These are phyloP conservation scores for Sinocyclocheilus anophthalmus DNA, from an alignment of 2,113 vertebrate species.

Conservation along the genomic window DNA sequence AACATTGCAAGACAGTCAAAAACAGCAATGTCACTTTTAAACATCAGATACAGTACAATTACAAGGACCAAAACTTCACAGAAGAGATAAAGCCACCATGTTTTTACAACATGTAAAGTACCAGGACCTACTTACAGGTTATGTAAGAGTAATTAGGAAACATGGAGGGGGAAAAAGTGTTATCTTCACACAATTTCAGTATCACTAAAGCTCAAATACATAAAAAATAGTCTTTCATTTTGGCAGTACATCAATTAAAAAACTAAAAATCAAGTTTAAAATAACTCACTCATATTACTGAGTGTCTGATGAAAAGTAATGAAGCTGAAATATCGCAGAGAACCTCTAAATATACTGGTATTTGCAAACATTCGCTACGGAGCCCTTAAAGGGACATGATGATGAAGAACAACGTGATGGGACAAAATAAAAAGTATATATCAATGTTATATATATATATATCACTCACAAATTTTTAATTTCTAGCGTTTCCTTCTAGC, in stretches of 20 bases:
- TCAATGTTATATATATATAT: neutral
- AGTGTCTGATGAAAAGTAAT: neutral
- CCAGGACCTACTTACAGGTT: conserved; percentile 61
- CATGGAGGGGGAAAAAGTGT: neutral
- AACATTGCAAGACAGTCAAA: conserved; percentile 64
- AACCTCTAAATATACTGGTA: neutral
- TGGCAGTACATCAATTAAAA: conserved; percentile 41
- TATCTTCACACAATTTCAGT: neutral
- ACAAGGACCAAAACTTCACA: conserved; percentile 72
- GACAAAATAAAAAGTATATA: neutral
- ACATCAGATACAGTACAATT: conserved; percentile 59
- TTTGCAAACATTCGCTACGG: neutral
- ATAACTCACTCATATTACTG: neutral
- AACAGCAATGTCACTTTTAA: conserved; percentile 63
- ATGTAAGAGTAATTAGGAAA: neutral
- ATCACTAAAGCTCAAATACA: conserved; percentile 25
- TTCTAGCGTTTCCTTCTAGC: neutral
- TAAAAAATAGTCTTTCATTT: conserved; percentile 40
- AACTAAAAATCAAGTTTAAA: neutral
- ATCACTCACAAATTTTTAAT: neutral
- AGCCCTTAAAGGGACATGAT: neutral
- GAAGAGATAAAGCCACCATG: conserved; percentile 76
- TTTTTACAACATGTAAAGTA: conserved; percentile 76
- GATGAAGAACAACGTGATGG: neutral
- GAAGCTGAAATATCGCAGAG: neutral